These are phyloP conservation scores for Cardiocondyla obscurior DNA, from an alignment of 1,140 invertebrate species.

Conservation along the genomic window DNA sequence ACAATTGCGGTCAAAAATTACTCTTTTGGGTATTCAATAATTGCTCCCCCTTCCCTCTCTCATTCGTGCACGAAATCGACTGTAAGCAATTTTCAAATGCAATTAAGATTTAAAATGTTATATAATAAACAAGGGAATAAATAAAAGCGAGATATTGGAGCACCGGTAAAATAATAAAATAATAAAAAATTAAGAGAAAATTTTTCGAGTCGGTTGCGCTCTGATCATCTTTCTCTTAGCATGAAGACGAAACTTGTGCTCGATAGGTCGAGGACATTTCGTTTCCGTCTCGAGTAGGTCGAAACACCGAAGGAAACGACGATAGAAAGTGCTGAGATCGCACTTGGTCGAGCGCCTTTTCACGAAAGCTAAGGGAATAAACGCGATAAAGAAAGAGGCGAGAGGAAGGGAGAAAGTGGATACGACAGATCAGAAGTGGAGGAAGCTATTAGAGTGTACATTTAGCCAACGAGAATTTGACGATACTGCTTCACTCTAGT, in stretches of 20 bases:
- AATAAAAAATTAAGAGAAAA: neutral
- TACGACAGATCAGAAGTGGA: neutral
- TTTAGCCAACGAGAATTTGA: slow-evolving; percentile 47
- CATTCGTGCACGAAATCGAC: neutral
- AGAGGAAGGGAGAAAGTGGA: neutral
- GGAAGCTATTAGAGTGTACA: slow-evolving; percentile 56
- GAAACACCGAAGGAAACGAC: slow-evolving; percentile 41
- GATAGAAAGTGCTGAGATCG: slow-evolving; percentile 69
- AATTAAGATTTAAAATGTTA: neutral
- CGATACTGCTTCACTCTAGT: slow-evolving; percentile 1
- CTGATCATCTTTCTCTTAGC: neutral
- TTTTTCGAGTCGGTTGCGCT: neutral
- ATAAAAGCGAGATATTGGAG: neutral
- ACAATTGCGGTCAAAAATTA: slow-evolving; percentile 16
- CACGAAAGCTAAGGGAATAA: slow-evolving; percentile 27
- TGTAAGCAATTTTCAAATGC: neutral
- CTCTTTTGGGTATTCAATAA: neutral
- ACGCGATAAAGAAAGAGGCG: neutral
- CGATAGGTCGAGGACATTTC: slow-evolving; percentile 60
- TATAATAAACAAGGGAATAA: neutral
- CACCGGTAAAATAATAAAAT: too few species aligned
- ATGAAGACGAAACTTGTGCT: slow-evolving; percentile 11
- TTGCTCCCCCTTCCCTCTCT: neutral
- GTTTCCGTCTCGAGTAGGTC: slow-evolving; percentile 56
- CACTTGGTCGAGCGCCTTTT: slow-evolving; percentile 59